Conservation (phyloP, 2,113 vertebrate species). For the Actinemys pallida region DNA sequence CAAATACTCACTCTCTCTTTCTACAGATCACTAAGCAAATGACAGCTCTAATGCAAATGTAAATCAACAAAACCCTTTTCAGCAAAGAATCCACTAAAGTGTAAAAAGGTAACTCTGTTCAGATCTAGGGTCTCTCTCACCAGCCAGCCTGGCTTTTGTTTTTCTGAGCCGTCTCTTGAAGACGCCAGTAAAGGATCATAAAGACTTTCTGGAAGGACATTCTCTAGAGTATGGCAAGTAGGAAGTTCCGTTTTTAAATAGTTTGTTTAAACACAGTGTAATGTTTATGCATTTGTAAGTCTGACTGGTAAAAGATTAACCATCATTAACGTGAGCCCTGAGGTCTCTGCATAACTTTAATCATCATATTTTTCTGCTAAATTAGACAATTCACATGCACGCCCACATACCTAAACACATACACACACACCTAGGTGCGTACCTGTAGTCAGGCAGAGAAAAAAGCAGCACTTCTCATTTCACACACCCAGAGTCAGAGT, state of each 20-base stretch:
- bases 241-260: not conserved
- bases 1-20: not conserved
- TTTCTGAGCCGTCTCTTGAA: not conserved
- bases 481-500: not conserved
- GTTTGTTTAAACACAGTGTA: constrained; percentile 18
- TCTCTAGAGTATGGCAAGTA: constrained; percentile 6
- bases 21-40: not conserved
- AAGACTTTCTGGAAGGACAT: not conserved
- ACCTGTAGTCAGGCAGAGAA: not conserved
- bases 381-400: not conserved
- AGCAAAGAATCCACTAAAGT: not conserved
- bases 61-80: not conserved
- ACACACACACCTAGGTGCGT: accelerated
- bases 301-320: constrained; percentile 65
- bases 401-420: not conserved
- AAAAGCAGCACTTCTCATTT: not conserved
- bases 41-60: not conserved
- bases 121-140: not conserved
- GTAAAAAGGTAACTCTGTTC: not conserved
- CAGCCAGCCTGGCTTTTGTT: no score
- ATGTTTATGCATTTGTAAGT: constrained; percentile 41
- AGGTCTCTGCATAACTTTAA: not conserved
- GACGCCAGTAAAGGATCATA: not conserved
- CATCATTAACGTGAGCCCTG: not conserved
- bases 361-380: not conserved